Percentiles rank a stretch among this genome's conserved stretches.
Evolutionary conservation across 2,113 vertebrate genomes (phyloP).

Genomic region (Dipodomys merriami): DNA sequence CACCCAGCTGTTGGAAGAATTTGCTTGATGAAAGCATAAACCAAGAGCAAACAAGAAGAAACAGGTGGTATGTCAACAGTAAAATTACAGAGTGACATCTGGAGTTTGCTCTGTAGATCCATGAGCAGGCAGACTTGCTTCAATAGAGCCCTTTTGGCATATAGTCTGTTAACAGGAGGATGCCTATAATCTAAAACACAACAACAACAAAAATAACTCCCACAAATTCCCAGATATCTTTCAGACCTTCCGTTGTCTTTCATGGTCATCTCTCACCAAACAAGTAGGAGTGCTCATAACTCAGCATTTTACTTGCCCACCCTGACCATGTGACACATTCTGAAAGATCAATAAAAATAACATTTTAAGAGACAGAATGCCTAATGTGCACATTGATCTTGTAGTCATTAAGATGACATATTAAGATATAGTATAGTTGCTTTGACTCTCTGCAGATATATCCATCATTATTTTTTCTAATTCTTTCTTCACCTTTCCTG

Average conservation of each 20-base stretch:
- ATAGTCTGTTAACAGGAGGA: background rate
- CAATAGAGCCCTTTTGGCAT: background rate
- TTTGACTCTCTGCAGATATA: conserved; percentile 7
- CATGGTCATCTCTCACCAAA: conserved; percentile 47
- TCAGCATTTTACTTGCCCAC: conserved; percentile 36
- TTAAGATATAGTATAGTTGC: background rate
- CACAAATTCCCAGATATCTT: background rate
- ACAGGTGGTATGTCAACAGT: conserved; percentile 60
- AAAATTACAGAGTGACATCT: background rate
- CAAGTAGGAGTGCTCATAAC: conserved; percentile 68
- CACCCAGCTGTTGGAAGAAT: conserved; percentile 66
- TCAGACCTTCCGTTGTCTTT: background rate
- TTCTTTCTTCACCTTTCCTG: conserved; percentile 11
- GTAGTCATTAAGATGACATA: conserved; percentile 24
- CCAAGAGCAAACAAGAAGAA: background rate
- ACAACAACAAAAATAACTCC: background rate
- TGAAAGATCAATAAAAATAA: conserved; percentile 45
- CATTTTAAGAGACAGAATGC: conserved; percentile 2
- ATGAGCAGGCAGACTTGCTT: background rate
- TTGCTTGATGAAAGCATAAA: conserved; percentile 52
- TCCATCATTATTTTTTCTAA: background rate
- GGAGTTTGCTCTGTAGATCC: background rate
- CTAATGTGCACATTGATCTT: background rate
- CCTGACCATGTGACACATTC: background rate
- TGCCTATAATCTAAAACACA: too few species aligned